These are phyloP conservation scores for Cylas formicarius DNA, from an alignment of 1,140 invertebrate genomes.

Conservation along the genomic window DNA sequence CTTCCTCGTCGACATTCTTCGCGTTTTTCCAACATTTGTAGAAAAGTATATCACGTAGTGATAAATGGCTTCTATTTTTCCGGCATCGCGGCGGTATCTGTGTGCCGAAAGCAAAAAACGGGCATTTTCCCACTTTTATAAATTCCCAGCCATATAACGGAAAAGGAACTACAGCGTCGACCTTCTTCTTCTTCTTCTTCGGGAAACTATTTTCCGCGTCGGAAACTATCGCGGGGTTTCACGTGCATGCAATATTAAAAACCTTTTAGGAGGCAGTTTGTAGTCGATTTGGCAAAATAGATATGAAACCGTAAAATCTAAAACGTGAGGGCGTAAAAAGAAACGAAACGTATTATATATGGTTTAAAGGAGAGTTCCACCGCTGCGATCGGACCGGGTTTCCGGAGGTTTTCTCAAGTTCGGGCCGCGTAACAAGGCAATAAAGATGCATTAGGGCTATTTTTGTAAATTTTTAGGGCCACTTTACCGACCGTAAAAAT, in stretches of 20 bases:
- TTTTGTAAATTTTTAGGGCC: slow-evolving; percentile 29
- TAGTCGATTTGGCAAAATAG: slow-evolving; percentile 26
- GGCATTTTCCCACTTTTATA: too few species aligned
- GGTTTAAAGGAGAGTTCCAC: slow-evolving; percentile 28
- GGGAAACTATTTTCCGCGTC: too few species aligned
- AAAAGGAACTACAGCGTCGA: too few species aligned
- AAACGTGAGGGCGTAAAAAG: slow-evolving; percentile 26
- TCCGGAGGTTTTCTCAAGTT: slow-evolving; percentile 26
- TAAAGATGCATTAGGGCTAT: slow-evolving; percentile 30
- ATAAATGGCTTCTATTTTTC: too few species aligned
- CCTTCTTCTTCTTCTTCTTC: too few species aligned
- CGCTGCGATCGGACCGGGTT: slow-evolving; percentile 20
- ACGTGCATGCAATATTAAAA: slow-evolving; percentile 37
- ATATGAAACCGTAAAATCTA: slow-evolving; percentile 27
- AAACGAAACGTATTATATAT: slow-evolving; percentile 20
- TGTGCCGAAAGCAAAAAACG: too few species aligned
- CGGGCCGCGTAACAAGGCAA: slow-evolving; percentile 22
- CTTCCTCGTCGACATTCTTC: too few species aligned
- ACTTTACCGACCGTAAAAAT: slow-evolving; percentile 26
- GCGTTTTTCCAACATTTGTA: too few species aligned
- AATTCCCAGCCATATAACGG: too few species aligned
- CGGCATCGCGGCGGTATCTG: too few species aligned
- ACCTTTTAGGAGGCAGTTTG: slow-evolving; percentile 24
- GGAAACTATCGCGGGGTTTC: too few species aligned
- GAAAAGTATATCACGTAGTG: too few species aligned